phyloP scores from a whole-genome alignment of 2,797 vertebrate genomes.

The Eospalax fontanierii region DNA sequence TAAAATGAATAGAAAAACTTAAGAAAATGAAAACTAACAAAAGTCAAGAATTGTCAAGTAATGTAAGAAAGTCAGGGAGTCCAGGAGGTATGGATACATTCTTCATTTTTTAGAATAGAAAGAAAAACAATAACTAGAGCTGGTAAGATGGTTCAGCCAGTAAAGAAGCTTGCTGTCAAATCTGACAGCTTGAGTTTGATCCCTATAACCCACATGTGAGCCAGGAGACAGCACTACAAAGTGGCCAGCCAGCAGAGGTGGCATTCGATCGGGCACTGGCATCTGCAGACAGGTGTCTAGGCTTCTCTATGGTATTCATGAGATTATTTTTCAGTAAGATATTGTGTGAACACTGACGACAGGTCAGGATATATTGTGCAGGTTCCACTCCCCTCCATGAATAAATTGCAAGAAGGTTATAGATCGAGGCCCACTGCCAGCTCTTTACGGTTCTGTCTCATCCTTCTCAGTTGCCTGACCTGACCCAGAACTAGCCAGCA shows the following conservation, averaged over 20 bases:
- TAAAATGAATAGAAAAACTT: background rate
- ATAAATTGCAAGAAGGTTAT: background rate
- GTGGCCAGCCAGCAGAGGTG: background rate
- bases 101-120: background rate
- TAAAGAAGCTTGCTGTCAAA: background rate
- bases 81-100: background rate
- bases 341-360: background rate
- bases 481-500: background rate
- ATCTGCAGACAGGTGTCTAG: background rate
- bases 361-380: background rate
- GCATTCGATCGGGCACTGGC: accelerated
- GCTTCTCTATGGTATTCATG: background rate
- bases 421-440: background rate
- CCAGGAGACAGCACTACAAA: background rate
- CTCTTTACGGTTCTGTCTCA: background rate
- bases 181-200: background rate
- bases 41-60: background rate
- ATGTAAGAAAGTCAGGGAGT: background rate
- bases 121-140: background rate
- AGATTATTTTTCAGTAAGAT: background rate
- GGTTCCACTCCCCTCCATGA: background rate
- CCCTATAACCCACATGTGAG: background rate
- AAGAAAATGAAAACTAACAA: background rate
- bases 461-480: background rate
- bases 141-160: background rate